Percentiles rank a stretch among this genome's conserved stretches.
Evolutionary conservation across 2,888 invertebrate genomes (phyloP).

Genomic region (Nomada fucata): DNA sequence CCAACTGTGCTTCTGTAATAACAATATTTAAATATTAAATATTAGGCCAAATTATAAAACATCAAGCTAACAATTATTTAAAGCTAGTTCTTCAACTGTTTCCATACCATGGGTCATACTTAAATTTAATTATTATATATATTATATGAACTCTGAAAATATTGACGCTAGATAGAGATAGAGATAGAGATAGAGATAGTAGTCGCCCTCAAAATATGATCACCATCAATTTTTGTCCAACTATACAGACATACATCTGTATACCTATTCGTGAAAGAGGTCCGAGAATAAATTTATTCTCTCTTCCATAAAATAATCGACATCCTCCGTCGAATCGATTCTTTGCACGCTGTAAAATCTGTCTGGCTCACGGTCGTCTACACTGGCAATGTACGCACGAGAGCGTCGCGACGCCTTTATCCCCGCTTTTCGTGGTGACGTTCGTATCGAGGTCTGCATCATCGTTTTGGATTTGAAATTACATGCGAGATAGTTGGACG

Average conservation of each 20-base stretch:
- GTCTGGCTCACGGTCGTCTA: slow-evolving; percentile 12
- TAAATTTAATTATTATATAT: no score
- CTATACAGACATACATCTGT: neutral
- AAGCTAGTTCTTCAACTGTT: no score
- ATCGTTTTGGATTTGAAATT: slow-evolving; percentile 33
- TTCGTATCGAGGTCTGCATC: slow-evolving; percentile 25
- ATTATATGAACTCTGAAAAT: no score
- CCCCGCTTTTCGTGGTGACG: slow-evolving; percentile 42
- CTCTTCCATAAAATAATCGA: slow-evolving; percentile 30
- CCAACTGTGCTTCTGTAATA: no score
- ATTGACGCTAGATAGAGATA: neutral
- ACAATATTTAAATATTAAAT: no score
- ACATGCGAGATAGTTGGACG: slow-evolving; percentile 19
- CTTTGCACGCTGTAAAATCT: slow-evolving; percentile 23
- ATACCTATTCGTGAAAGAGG: neutral
- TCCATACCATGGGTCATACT: no score
- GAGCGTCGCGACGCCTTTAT: slow-evolving; percentile 35
- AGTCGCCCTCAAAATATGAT: neutral
- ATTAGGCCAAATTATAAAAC: no score
- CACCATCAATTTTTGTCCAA: neutral
- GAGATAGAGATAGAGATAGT: neutral
- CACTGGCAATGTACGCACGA: neutral
- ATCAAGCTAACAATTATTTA: no score
- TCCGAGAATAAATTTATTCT: slow-evolving; percentile 32
- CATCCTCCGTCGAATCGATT: slow-evolving; percentile 27